Percentiles rank a stretch among this genome's conserved stretches.
phyloP scores from a whole-genome alignment of 2,888 invertebrate genomes.

The Nasonovia ribisnigri region DNA sequence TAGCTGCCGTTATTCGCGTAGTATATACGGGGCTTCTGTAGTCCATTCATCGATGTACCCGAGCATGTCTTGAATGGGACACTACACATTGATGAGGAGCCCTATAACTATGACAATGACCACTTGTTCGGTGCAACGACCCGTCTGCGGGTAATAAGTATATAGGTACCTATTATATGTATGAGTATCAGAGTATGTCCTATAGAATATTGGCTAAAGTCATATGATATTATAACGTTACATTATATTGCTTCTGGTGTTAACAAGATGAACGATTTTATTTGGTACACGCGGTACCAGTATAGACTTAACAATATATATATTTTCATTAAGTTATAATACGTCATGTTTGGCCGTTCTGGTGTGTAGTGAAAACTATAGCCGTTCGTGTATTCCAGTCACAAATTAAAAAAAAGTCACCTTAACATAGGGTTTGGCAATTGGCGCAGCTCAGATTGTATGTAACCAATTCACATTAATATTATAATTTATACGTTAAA shows the following conservation, averaged over 20 bases:
- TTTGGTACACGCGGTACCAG: not conserved
- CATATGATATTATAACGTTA: not conserved
- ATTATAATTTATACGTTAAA: not conserved
- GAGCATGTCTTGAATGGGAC: conserved; percentile 37
- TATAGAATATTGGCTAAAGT: not conserved
- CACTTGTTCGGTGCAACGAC: not conserved
- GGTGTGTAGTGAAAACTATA: not conserved
- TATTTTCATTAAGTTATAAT: not conserved
- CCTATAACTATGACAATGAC: not conserved
- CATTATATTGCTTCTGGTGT: not conserved
- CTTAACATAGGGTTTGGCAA: not conserved
- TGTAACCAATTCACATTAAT: not conserved
- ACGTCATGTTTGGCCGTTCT: not conserved
- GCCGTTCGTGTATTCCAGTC: not conserved
- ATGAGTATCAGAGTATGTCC: not conserved
- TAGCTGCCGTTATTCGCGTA: conserved; percentile 36
- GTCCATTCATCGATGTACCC: conserved; percentile 50
- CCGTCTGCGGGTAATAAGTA: not conserved
- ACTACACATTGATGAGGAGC: not conserved
- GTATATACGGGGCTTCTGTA: not conserved
- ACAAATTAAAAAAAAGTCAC: not conserved
- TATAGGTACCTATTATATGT: not conserved
- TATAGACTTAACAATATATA: not conserved
- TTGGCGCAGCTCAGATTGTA: not conserved
- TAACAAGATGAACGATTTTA: not conserved